phyloP scores from a whole-genome alignment of 2,797 vertebrate genomes.

The Pipistrellus pipistrellus region DNA sequence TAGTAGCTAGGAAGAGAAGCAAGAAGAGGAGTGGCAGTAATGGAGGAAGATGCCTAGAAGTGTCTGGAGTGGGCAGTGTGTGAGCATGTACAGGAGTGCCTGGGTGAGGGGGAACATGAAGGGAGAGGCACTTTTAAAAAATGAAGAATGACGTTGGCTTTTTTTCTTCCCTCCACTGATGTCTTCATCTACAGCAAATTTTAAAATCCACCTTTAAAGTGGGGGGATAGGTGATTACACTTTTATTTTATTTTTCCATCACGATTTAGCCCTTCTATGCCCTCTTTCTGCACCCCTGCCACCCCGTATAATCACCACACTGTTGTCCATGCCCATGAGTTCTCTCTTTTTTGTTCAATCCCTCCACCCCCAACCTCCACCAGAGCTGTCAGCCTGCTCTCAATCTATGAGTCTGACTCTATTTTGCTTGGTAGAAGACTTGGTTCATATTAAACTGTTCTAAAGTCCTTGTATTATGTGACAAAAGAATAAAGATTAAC shows the following conservation, averaged over 20 bases:
- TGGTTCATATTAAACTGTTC: background rate
- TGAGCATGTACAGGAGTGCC: too few relatives aligned
- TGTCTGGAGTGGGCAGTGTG: background rate
- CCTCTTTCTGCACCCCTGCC: background rate
- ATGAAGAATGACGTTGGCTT: background rate
- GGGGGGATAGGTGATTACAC: background rate
- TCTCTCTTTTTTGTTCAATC: background rate
- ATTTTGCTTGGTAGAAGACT: background rate
- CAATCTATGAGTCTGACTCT: background rate
- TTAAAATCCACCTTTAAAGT: background rate
- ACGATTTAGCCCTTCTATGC: background rate
- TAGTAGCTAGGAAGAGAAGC: background rate
- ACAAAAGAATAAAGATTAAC: slow-evolving; percentile 11
- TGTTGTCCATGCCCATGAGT: background rate
- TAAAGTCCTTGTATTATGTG: background rate
- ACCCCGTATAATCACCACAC: background rate
- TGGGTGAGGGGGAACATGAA: background rate
- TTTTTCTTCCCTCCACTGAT: background rate
- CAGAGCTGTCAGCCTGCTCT: too few relatives aligned
- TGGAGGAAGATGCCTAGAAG: background rate
- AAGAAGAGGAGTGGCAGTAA: background rate
- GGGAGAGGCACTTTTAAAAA: background rate
- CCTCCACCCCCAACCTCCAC: background rate
- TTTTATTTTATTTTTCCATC: background rate
- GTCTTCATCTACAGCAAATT: background rate